Evolutionary conservation across 2,113 vertebrate species (phyloP).

Genomic region (Crotophaga sulcirostris): DNA sequence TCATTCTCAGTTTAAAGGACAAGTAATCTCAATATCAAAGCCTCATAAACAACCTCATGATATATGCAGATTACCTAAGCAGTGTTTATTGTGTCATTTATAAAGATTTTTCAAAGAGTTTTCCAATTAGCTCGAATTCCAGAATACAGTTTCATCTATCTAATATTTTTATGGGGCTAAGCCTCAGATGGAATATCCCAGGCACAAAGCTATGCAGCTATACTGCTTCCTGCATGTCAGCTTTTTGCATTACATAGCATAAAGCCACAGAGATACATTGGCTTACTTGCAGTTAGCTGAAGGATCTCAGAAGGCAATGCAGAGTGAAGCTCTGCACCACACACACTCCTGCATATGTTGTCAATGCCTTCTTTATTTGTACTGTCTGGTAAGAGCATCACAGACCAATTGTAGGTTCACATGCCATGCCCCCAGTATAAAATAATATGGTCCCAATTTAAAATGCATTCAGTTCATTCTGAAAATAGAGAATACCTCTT

Average conservation of each 20-base stretch:
- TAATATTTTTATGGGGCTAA: neutral
- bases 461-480: neutral
- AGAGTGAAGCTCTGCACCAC: neutral
- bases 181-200: neutral
- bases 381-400: neutral
- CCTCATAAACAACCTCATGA: neutral
- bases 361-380: neutral
- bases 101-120: neutral
- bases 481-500: neutral
- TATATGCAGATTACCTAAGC: neutral
- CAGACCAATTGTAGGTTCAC: neutral
- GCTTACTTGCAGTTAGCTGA: neutral
- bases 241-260: neutral
- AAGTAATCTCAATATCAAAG: neutral
- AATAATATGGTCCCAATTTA: neutral
- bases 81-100: neutral
- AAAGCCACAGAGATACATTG: neutral
- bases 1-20: neutral
- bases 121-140: neutral
- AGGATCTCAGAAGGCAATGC: neutral
- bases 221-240: neutral
- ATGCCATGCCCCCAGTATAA: rapidly evolving
- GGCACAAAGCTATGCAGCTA: neutral
- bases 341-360: neutral
- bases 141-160: neutral